Evolutionary conservation across 2,888 invertebrate genomes (phyloP).

Genomic region (Acronicta leporina): DNA sequence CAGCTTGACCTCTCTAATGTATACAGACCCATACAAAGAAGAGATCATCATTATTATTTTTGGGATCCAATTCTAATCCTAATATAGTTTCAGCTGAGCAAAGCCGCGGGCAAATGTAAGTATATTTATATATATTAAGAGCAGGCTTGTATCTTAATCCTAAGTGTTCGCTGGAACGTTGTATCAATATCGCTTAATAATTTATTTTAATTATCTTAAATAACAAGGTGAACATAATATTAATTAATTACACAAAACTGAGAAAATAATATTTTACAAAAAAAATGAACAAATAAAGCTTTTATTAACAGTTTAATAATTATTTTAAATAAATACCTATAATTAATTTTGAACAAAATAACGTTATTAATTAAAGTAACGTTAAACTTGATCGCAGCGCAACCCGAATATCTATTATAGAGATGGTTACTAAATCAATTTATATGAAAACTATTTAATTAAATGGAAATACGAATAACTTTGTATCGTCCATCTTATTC

Average conservation of each 20-base stretch:
- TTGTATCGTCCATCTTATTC: constrained; percentile 35
- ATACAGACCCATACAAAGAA: too few species aligned
- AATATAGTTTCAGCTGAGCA: too few species aligned
- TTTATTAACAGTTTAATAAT: background rate
- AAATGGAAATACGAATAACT: constrained; percentile 19
- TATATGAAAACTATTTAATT: constrained; percentile 39
- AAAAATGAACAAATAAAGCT: constrained; percentile 4
- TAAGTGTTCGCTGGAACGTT: background rate
- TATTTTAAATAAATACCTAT: constrained; percentile 8
- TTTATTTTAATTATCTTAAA: constrained; percentile 1
- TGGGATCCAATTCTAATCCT: too few species aligned
- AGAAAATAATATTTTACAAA: background rate
- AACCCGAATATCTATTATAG: constrained; percentile 10
- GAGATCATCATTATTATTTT: too few species aligned
- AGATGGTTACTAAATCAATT: constrained; percentile 40
- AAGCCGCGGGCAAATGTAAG: too few species aligned
- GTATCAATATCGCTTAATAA: background rate
- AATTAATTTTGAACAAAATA: constrained; percentile 12
- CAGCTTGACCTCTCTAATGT: too few species aligned
- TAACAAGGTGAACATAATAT: constrained; percentile 1
- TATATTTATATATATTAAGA: background rate
- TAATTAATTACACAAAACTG: background rate
- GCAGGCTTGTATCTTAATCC: background rate
- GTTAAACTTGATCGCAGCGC: constrained; percentile 16
- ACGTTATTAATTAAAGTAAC: constrained; percentile 26